Percentiles rank a stretch among this genome's conserved stretches.
These are phyloP conservation scores for Oscarella lobularis DNA, from an alignment of 37 sponge, comb jelly and placozoan species.

Conservation along the genomic window DNA sequence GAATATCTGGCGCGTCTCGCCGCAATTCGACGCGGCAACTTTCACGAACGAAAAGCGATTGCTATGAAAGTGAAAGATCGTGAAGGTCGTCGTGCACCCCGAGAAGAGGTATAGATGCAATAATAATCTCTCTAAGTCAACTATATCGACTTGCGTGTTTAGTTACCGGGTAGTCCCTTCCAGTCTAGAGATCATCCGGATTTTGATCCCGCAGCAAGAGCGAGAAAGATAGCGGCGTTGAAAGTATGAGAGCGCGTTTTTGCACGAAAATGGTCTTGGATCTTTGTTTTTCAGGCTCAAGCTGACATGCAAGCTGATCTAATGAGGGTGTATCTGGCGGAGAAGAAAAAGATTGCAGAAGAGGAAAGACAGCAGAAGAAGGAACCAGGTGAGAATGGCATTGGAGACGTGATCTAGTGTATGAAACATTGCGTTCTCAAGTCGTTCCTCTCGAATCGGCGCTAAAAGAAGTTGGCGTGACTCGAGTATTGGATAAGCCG, in stretches of 20 bases:
- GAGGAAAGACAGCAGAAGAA: background rate
- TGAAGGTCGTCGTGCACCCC: too few relatives aligned
- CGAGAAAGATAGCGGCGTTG: slow-evolving; percentile 80
- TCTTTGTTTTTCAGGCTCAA: slow-evolving; percentile 39
- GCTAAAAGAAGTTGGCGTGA: too few relatives aligned
- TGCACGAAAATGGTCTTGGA: background rate
- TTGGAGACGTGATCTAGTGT: too few relatives aligned
- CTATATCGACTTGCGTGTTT: background rate
- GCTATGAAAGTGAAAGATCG: slow-evolving; percentile 47
- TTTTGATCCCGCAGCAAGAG: slow-evolving; percentile 54
- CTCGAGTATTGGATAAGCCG: too few relatives aligned
- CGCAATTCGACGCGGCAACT: slow-evolving; percentile 80
- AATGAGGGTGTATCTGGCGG: slow-evolving; percentile 43
- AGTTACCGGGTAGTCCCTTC: background rate
- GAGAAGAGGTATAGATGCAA: too few relatives aligned
- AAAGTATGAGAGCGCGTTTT: slow-evolving; percentile 37
- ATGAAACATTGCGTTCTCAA: too few relatives aligned
- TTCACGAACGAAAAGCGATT: slow-evolving; percentile 57
- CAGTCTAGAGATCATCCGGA: slow-evolving; percentile 1
- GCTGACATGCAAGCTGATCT: slow-evolving; percentile 60
- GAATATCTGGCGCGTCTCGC: slow-evolving; percentile 73
- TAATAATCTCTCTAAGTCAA: background rate
- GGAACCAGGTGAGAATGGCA: too few relatives aligned
- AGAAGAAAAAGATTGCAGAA: slow-evolving; percentile 13
- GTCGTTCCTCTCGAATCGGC: too few relatives aligned